Evolutionary conservation across 1,140 invertebrate species (phyloP).

Genomic region (Cepaea nemoralis): DNA sequence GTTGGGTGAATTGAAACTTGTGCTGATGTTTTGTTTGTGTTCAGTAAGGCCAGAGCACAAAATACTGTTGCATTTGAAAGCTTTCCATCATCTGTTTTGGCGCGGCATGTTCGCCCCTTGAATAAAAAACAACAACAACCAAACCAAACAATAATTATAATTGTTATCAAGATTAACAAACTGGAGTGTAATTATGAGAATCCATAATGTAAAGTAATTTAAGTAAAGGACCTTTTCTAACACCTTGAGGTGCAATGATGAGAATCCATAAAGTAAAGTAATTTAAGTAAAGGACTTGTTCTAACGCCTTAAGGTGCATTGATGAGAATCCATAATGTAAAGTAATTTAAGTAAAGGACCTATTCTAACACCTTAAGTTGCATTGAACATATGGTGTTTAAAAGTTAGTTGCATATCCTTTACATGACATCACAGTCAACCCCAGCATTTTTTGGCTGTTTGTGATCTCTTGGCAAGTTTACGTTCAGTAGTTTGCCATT

Average conservation of each 20-base stretch:
- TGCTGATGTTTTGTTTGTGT: not conserved
- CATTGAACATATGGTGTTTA: no score
- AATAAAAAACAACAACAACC: not conserved
- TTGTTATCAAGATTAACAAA: not conserved
- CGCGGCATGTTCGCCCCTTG: constrained; percentile 9
- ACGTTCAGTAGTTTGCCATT: no score
- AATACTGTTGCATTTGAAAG: not conserved
- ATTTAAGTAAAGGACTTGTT: no score
- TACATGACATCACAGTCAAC: no score
- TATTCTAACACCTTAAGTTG: not conserved
- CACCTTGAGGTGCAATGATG: not conserved
- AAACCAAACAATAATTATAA: not conserved
- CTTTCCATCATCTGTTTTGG: not conserved
- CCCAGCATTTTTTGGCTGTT: no score
- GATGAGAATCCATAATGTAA: no score
- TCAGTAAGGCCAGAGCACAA: not conserved
- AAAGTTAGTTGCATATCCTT: no score
- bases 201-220: no score
- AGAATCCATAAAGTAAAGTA: not conserved
- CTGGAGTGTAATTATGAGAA: not conserved
- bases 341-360: no score
- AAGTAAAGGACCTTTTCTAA: not conserved
- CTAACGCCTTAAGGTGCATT: no score
- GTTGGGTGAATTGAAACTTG: not conserved
- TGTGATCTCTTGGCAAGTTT: no score